Evolutionary conservation across 1,140 invertebrate species (phyloP).

Genomic region (Zaprionus davidi): DNA sequence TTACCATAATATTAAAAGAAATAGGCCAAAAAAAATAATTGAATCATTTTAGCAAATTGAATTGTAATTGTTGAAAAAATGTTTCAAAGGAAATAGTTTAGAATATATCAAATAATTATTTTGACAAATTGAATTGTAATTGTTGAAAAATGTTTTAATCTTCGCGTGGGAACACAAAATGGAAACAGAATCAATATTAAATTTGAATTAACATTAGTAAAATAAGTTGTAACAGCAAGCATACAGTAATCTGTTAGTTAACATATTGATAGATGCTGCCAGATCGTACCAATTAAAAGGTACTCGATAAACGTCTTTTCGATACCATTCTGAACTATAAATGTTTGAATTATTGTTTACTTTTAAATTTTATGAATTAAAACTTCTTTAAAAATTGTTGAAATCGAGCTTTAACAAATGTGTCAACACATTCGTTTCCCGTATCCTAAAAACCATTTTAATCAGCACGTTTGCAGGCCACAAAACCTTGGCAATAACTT

Average conservation of each 20-base stretch:
- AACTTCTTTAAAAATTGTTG: neutral
- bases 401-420: neutral
- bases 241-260: neutral
- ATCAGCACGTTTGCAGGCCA: slow-evolving; percentile 73
- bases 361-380: neutral
- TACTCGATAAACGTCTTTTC: neutral
- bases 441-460: slow-evolving; percentile 37
- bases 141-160: no score
- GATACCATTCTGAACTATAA: neutral
- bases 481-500: slow-evolving; percentile 70
- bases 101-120: neutral
- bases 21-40: neutral
- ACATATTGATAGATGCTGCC: neutral
- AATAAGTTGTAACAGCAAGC: neutral
- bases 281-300: no score
- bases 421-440: neutral
- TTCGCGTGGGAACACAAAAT: no score
- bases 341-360: neutral
- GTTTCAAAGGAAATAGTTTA: no score
- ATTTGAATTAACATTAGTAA: neutral
- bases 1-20: no score
- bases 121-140: neutral
- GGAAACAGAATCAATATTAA: no score
- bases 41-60: neutral
- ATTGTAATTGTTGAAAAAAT: no score